Conservation (phyloP, 2,888 invertebrate species). For the Scaptomyza parva region DNA sequence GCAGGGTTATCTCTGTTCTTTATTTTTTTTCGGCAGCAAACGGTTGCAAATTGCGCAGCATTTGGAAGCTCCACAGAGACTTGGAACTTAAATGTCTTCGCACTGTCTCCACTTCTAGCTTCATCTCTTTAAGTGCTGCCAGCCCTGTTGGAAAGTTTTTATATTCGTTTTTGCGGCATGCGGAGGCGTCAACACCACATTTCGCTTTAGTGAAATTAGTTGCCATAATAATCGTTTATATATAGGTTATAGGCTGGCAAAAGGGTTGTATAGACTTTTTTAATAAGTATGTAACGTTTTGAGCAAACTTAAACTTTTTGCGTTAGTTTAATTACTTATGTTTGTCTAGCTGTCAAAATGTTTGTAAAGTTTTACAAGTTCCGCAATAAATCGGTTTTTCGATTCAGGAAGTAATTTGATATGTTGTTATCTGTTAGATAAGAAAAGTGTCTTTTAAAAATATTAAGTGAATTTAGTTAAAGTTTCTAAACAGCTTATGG, state of each 20-base stretch:
- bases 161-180: slow-evolving; percentile 3
- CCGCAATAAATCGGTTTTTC: neutral
- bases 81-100: slow-evolving; percentile 24
- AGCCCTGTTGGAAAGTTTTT: slow-evolving; percentile 41
- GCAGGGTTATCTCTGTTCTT: slow-evolving; percentile 22
- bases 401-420: neutral
- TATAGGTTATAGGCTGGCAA: neutral
- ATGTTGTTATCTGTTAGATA: neutral
- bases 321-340: neutral
- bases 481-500: too few relatives aligned
- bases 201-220: slow-evolving; percentile 67
- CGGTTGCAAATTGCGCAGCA: slow-evolving; percentile 74
- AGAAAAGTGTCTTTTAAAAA: neutral
- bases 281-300: neutral
- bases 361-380: neutral
- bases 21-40: slow-evolving; percentile 73
- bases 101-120: slow-evolving; percentile 9
- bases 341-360: neutral
- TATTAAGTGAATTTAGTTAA: too few relatives aligned
- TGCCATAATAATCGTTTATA: slow-evolving; percentile 48
- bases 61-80: slow-evolving; percentile 47
- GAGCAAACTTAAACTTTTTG: neutral
- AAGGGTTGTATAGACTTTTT: neutral
- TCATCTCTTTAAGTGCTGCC: slow-evolving; percentile 6
- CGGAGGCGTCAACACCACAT: slow-evolving; percentile 36